A percentile compares a stretch with the other conserved stretches of the same genome.
These are phyloP conservation scores for Neotoma lepida DNA, from an alignment of 2,113 vertebrate genomes.

Conservation along the genomic window DNA sequence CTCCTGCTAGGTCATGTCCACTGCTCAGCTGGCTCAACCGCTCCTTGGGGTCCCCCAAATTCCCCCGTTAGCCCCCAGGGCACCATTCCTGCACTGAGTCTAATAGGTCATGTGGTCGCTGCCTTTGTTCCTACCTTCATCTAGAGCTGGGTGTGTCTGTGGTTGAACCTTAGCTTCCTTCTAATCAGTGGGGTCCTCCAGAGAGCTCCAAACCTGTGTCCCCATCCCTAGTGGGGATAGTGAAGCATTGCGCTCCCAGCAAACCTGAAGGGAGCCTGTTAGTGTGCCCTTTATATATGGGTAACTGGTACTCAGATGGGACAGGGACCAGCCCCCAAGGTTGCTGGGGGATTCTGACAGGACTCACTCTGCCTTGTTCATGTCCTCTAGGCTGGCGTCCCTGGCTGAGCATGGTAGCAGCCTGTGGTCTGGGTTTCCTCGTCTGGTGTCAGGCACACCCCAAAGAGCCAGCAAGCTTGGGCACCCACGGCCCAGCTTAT, in stretches of 20 bases:
- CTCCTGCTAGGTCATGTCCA: background rate
- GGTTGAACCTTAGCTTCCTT: background rate
- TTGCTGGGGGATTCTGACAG: too few relatives aligned
- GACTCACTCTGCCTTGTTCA: background rate
- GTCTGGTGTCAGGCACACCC: constrained; percentile 87
- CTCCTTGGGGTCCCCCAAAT: background rate
- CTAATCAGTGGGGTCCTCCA: background rate
- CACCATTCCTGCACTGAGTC: background rate
- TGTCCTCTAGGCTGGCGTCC: constrained; percentile 40
- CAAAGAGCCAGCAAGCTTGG: constrained; percentile 64
- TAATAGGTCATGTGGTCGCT: background rate
- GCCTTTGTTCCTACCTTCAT: background rate
- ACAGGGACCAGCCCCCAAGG: background rate
- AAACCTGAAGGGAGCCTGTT: background rate
- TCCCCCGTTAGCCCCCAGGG: too few relatives aligned
- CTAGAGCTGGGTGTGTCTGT: background rate
- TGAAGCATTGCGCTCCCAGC: background rate
- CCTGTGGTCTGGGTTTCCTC: constrained; percentile 91
- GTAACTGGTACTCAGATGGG: background rate
- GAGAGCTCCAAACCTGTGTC: constrained; percentile 6
- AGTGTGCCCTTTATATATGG: background rate
- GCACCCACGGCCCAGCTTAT: background rate
- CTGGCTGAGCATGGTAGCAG: constrained; percentile 91
- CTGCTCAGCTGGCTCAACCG: background rate
- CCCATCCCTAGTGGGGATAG: background rate